Evolutionary conservation across 2,113 vertebrate genomes (phyloP), one percentile per base, ranked within the genome.

Genomic region (Bothrops jararaca): DNA sequence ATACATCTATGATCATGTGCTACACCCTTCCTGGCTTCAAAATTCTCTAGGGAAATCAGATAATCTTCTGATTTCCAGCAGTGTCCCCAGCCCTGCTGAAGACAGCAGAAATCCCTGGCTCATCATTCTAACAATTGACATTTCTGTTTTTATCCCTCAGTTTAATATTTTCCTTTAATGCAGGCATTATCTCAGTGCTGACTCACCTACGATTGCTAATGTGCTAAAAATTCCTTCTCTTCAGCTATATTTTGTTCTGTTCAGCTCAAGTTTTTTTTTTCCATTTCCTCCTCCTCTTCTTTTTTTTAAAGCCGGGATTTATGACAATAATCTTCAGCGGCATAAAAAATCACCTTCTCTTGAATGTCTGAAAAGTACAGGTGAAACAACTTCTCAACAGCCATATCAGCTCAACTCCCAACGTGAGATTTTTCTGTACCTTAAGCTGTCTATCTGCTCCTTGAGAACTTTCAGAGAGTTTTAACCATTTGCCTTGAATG

Each of bases 121-220:
- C 85, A 80, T 80, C 74, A 34, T 95, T 94, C 91, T 94, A 93
- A 93, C 50, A 90, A 20, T 89, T 20, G 3, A 48, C 3, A 22
- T 52, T 93, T 92, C n/a, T 90, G 91, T 50, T 58, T 92, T 60
- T 95, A 39, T 56, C 90, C 53, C 26, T 69, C 13, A 22, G n/a
- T 3, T 86, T 3, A 93, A 91, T n/a, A 94, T 60, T 90, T 94
- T 95, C 91, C 89, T 94, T 94, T 64, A 92, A 88, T 54, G 94
- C 5, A 0, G 69, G 93, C 3, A 0, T 54, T 85, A 39, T 48
- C 92, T 89, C 26, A 90, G 29, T 42, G 57, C 88, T 97, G 96
- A 97, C 94, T 97, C 96, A 97, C 3, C 91, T 57, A 60, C 45
- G 48, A 93, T 92, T 93, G 95, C 94, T 95, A 94, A 96, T 93